Conservation (phyloP, 2,797 vertebrate genomes). For the Silurus lanzhouensis region DNA sequence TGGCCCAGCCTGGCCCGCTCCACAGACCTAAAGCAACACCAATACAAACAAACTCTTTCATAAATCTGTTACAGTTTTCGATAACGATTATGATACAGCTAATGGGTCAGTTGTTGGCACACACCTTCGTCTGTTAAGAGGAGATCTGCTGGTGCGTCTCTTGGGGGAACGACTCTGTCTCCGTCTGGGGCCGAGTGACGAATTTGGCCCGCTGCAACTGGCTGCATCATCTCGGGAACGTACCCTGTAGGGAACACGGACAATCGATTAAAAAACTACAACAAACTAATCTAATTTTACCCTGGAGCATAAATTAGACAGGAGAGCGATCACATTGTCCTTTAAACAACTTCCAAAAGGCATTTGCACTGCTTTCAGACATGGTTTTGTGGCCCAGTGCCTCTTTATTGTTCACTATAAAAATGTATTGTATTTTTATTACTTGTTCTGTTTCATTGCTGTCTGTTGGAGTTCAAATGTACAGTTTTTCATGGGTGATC, state of each 20-base stretch:
- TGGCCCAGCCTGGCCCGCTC: slow-evolving; percentile 85
- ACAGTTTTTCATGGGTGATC: too few species aligned
- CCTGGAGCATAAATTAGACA: not conserved
- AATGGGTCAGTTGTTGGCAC: not conserved
- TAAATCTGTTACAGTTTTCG: not conserved
- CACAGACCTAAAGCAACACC: slow-evolving; percentile 63
- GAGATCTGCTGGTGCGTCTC: slow-evolving; percentile 80
- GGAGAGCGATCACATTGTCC: not conserved
- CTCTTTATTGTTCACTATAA: not conserved
- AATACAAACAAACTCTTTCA: not conserved
- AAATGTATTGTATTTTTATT: not conserved
- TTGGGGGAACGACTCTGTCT: slow-evolving; percentile 80
- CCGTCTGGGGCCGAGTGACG: slow-evolving; percentile 71
- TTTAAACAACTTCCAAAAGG: not conserved
- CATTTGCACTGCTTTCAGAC: not conserved
- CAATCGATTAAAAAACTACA: not conserved
- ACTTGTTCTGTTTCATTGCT: not conserved
- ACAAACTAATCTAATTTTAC: too few species aligned
- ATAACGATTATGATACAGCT: not conserved
- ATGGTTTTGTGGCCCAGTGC: not conserved
- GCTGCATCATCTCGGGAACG: slow-evolving; percentile 79
- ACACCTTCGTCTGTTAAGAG: slow-evolving; percentile 68
- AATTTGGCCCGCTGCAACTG: slow-evolving; percentile 76
- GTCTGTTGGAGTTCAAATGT: not conserved
- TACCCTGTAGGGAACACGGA: slow-evolving; percentile 63